phyloP scores from a whole-genome alignment of 2,113 vertebrate genomes.

The Plotosus lineatus region DNA sequence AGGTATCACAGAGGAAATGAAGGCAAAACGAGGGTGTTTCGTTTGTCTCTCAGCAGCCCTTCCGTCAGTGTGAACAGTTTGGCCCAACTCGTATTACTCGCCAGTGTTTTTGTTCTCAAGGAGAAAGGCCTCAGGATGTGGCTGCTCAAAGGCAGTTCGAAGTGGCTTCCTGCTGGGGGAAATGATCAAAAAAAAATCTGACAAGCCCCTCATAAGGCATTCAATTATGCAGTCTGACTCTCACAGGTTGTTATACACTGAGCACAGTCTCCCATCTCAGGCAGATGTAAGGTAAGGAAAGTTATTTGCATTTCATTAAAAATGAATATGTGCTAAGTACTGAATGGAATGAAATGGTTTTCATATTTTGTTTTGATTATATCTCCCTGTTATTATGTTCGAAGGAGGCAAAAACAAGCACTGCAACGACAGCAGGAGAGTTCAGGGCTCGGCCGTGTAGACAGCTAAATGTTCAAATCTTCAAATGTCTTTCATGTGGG shows the following conservation, averaged over 20 bases:
- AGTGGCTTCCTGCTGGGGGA: conserved; percentile 75
- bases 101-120: conserved; percentile 67
- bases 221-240: conserved; percentile 10
- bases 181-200: conserved; percentile 69
- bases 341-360: not conserved
- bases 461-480: conserved; percentile 12
- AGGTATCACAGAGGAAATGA: conserved; percentile 32
- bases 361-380: not conserved
- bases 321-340: not conserved
- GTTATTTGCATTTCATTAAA: not conserved
- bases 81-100: conserved; percentile 44
- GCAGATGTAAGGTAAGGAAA: conserved; percentile 8
- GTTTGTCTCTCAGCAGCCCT: conserved; percentile 45
- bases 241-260: not conserved
- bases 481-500: conserved; percentile 38
- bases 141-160: conserved; percentile 70
- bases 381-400: not conserved
- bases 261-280: not conserved
- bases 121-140: conserved; percentile 76
- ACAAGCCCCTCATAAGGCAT: conserved; percentile 56
- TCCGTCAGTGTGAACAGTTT: conserved; percentile 47
- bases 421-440: not conserved
- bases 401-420: not conserved
- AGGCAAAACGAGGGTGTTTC: conserved; percentile 36
- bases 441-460: not conserved